phyloP scores from a whole-genome alignment of 92 coral and sea anemone species.

The Umimayanthus kanabou region DNA sequence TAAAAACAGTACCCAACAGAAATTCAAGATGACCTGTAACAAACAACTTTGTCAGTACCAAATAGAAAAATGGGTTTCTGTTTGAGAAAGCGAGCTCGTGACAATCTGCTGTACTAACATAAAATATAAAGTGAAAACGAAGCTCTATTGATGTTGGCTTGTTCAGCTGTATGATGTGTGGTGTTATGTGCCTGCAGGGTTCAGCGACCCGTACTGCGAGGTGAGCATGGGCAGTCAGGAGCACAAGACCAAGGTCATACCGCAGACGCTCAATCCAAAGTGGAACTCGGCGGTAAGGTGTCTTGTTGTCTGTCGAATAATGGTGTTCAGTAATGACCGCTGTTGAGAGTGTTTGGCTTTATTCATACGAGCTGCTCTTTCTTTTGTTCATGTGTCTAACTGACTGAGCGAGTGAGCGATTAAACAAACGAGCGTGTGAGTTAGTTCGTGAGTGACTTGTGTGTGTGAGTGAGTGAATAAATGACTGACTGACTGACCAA shows the following conservation, averaged over 20 bases:
- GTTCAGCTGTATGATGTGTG: neutral
- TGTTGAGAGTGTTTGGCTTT: too few species aligned
- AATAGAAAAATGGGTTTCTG: neutral
- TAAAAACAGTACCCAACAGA: too few species aligned
- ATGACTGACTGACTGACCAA: too few species aligned
- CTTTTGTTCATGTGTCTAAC: neutral
- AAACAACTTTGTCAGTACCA: too few species aligned
- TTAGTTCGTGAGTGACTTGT: too few species aligned
- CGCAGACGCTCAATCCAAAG: constrained; percentile 93
- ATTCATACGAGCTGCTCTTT: too few species aligned
- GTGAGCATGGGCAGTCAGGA: constrained; percentile 99
- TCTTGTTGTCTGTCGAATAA: neutral
- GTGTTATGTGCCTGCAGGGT: constrained; percentile 54
- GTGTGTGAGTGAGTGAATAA: neutral
- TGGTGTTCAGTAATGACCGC: neutral
- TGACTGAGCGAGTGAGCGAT: neutral
- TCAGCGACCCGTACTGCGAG: constrained; percentile 96
- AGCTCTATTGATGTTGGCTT: neutral
- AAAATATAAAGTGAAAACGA: neutral
- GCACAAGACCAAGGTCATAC: constrained; percentile 84
- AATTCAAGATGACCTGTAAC: too few species aligned
- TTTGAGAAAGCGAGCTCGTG: neutral
- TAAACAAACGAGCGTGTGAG: neutral
- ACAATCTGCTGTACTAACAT: neutral
- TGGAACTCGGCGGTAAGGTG: constrained; percentile 86